Conservation (phyloP, 1,140 invertebrate genomes). For the Mizuhopecten yessoensis region DNA sequence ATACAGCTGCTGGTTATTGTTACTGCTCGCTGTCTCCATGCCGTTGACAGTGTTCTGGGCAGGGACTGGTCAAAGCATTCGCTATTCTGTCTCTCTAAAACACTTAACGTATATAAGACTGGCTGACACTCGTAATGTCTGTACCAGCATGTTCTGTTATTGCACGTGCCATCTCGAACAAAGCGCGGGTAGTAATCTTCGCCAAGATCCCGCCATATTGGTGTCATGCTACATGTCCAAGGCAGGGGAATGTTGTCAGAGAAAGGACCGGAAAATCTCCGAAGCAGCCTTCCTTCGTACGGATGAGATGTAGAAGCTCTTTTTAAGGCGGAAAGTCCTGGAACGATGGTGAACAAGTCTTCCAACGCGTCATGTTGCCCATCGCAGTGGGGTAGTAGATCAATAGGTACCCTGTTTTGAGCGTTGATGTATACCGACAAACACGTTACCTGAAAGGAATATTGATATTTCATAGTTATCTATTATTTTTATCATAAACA, state of each 20-base stretch:
- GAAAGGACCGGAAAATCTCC: slow-evolving; percentile 18
- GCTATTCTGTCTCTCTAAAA: not conserved
- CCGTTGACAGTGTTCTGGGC: not conserved
- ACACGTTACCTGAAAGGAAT: not conserved
- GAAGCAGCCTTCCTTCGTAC: not conserved
- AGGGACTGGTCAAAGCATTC: not conserved
- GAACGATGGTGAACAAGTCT: not conserved
- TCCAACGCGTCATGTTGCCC: not conserved
- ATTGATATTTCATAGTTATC: not conserved
- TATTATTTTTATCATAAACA: no score
- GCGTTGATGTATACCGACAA: not conserved
- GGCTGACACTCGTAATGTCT: slow-evolving; percentile 5
- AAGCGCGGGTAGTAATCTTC: not conserved
- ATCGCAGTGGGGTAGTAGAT: not conserved
- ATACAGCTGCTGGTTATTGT: not conserved
- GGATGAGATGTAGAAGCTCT: not conserved
- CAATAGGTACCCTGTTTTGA: not conserved
- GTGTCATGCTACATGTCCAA: not conserved
- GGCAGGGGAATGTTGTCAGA: not conserved
- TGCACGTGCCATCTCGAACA: slow-evolving; percentile 18
- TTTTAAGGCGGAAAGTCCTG: not conserved
- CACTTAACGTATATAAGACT: not conserved
- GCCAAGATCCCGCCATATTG: not conserved
- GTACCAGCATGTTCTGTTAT: not conserved
- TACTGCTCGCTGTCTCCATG: not conserved